These are phyloP conservation scores for Acinonyx jubatus DNA, from an alignment of 2,113 vertebrate species.

Conservation along the genomic window DNA sequence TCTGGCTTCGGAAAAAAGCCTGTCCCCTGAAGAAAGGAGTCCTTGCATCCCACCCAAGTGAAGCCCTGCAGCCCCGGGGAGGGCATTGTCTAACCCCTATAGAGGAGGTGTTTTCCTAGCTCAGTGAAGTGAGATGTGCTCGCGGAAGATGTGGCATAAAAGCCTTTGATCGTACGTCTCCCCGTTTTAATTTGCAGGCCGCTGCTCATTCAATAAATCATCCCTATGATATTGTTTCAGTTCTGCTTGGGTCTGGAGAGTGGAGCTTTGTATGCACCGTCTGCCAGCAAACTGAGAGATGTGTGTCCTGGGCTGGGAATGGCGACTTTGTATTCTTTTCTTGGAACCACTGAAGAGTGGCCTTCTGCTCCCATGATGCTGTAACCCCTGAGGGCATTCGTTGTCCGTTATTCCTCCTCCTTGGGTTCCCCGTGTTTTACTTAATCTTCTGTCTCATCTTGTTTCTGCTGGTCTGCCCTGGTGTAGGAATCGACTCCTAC, in stretches of 20 bases:
- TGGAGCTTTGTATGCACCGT: background rate
- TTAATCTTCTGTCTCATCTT: background rate
- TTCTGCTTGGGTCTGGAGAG: conserved; percentile 8
- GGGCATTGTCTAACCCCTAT: background rate
- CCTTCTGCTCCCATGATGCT: background rate
- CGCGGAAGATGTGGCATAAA: background rate
- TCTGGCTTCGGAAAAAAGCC: background rate
- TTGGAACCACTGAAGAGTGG: background rate
- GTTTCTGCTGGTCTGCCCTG: background rate
- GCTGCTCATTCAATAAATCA: conserved; percentile 26
- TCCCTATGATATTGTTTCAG: background rate
- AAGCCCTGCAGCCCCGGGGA: fast-evolving
- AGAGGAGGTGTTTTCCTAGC: background rate
- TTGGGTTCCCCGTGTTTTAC: background rate
- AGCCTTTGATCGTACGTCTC: background rate
- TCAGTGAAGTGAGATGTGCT: background rate
- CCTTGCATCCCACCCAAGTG: background rate
- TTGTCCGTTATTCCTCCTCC: background rate
- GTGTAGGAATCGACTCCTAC: background rate
- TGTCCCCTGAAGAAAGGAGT: background rate
- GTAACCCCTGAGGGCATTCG: background rate
- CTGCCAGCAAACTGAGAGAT: background rate
- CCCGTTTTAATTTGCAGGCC: background rate
- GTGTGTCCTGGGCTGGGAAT: background rate
- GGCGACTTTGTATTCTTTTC: background rate